These are phyloP conservation scores for Cnemophilus loriae DNA, from an alignment of 2,113 vertebrate genomes.

Conservation along the genomic window DNA sequence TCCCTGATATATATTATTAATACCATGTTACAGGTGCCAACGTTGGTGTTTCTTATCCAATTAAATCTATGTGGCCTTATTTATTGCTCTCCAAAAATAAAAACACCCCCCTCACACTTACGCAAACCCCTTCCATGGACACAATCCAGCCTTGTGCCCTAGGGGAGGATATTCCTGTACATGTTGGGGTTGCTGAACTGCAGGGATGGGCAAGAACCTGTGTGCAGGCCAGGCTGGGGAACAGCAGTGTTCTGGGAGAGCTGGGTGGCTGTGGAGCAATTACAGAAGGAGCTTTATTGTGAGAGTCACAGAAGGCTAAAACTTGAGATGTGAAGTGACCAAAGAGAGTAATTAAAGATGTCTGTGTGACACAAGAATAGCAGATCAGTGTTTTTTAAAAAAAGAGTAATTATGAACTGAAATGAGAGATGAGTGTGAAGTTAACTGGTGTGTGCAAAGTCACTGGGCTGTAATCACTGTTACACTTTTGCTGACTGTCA, in stretches of 20 bases:
- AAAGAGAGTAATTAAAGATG: background rate
- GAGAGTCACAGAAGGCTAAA: background rate
- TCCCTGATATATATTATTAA: background rate
- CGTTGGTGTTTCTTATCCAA: background rate
- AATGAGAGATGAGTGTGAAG: background rate
- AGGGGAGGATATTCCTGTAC: background rate
- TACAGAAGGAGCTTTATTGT: background rate
- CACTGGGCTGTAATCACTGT: background rate
- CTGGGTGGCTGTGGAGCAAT: background rate
- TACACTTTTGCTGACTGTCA: background rate
- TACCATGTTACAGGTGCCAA: background rate
- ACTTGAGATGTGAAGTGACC: background rate
- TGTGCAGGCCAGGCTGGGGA: background rate
- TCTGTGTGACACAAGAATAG: background rate
- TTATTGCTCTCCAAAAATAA: background rate
- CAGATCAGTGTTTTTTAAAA: background rate
- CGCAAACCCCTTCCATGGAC: too few species aligned
- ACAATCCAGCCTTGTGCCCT: background rate
- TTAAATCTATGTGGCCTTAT: background rate
- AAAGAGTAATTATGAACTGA: background rate
- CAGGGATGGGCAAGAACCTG: fast-evolving
- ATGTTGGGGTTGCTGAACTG: background rate
- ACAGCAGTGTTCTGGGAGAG: background rate
- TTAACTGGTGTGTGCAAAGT: background rate
- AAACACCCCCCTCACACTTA: fast-evolving